These are phyloP conservation scores for Proterorhinus semilunaris DNA, from an alignment of 2,113 vertebrate genomes.

Conservation along the genomic window DNA sequence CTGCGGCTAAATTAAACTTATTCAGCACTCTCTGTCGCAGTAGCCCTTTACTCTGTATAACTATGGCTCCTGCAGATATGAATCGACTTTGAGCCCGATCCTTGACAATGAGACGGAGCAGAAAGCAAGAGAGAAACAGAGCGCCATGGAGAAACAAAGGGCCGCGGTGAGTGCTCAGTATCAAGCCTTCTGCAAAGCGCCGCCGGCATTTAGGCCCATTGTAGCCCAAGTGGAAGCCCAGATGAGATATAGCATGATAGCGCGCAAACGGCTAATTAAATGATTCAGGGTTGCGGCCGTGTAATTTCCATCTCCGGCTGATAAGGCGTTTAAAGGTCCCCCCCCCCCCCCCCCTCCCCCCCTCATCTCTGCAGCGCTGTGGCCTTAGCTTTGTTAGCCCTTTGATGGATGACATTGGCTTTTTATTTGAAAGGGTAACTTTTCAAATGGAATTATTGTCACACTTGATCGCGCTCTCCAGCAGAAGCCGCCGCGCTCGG, in stretches of 20 bases:
- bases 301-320: slow-evolving; percentile 64
- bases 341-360: slow-evolving; percentile 25
- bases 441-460: slow-evolving; percentile 49
- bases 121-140: slow-evolving; percentile 21
- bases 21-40: slow-evolving; percentile 20
- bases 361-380: slow-evolving; percentile 40
- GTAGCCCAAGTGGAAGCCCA: slow-evolving; percentile 38
- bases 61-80: slow-evolving; percentile 35
- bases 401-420: slow-evolving; percentile 54
- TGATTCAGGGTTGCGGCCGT: slow-evolving; percentile 60
- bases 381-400: slow-evolving; percentile 55
- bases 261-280: slow-evolving; percentile 67
- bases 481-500: slow-evolving; percentile 9
- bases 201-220: slow-evolving; percentile 35
- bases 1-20: background rate
- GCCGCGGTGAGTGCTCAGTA: slow-evolving; percentile 24
- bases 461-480: background rate
- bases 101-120: slow-evolving; percentile 32
- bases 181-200: slow-evolving; percentile 40
- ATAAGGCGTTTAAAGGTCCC: slow-evolving; percentile 64
- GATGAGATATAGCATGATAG: slow-evolving; percentile 54
- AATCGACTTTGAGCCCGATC: slow-evolving; percentile 25
- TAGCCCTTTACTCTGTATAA: slow-evolving; percentile 27
- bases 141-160: slow-evolving; percentile 43
- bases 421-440: slow-evolving; percentile 47